Evolutionary conservation across 2,113 vertebrate species (phyloP), one percentile per base, ranked within the genome.

Genomic region (Poecile atricapillus): DNA sequence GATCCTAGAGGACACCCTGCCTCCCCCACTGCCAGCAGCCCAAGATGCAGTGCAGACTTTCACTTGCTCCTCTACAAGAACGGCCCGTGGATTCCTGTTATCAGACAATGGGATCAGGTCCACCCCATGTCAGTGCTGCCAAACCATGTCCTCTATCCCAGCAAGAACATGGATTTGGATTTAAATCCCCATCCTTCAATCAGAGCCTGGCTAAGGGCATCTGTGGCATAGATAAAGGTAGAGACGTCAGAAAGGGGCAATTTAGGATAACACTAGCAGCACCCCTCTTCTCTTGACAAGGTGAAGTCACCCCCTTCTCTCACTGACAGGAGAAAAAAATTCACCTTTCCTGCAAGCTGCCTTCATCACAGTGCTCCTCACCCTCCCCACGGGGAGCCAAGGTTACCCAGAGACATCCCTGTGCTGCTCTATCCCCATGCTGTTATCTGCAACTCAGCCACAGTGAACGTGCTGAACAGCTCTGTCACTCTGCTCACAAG

Each of bases 81-180:
- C 1, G 1, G 27, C 19, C 4, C 0, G 1, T 3, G 1, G 5
- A 0, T 41, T 37, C 31, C 56, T 10, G 0, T 22, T 63, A 80
- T 37, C 60, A 70, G 24, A 67, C 5, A 1, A 18, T 1, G 4
- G 28, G 56, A 86, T 73, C 47, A 55, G 21, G n/a, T 31, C 19
- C 8, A 23, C 17, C 5, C 24, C 0, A 0, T 1, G 4, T 20
- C 37, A 50, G 30, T 2, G 1, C 47, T 85, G 43, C 50, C 7
- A 5, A 88, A 85, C 70, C 14, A 12, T 0, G 14, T 46, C 56
- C 71, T 74, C 43, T 41, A 28, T 63, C 74, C 41, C 91, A 73
- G 62, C 23, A 79, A 47, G 41, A 85, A 43, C 13, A 60, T 4
- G 5, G 41, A n/a, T 69, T 24, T 39, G 37, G 46, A 64, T 63